Evolutionary conservation across 2,113 vertebrate genomes (phyloP), one percentile per base, ranked within the genome.

Genomic region (Heliornis fulica): DNA sequence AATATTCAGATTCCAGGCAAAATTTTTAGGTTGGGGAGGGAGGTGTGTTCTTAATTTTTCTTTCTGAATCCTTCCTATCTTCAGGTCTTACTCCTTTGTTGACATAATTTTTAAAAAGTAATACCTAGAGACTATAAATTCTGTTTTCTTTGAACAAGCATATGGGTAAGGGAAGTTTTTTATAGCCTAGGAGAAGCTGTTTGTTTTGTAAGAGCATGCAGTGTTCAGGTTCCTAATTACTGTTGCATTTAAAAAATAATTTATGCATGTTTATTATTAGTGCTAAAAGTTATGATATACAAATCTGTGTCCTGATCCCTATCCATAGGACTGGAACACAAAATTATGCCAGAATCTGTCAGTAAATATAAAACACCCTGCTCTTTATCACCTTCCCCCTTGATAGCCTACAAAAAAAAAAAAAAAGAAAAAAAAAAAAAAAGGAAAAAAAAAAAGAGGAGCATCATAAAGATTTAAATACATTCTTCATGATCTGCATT

Each of bases 91-190:
- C 21, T 60, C 34, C 43, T 80, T 84, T 72, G 41, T 38, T 79
- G 74, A 72, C 22, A 78, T 31, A 6, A 68, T 1, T 65, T 93
- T 94, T 94, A 88, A 60, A 93, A 88, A 88, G 40, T 31, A 61
- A 25, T 61, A 78, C 10, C 22, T 71, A 83, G 14, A 65, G 13
- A 89, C 15, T 51, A 59, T 83, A 51, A 80, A 91, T 89, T 86
- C 53, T 5, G 36, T 95, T 94, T 94, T 91, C 34, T 81, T 72
- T 82, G 36, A 91, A 54, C 5, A 76, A 90, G 22, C 14, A 34
- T 88, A 34, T 51, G 53, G 25, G 9, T 65, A 34, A 60, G 53
- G 10, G 40, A 69, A 83, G n/a, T 43, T 78, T 66, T 87, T 93
- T 66, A 77, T 57, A 72, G 38, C 54, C 17, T 51, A 59, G 12